A percentile compares a stretch with the other conserved stretches of the same genome.
Evolutionary conservation across 1,140 invertebrate genomes (phyloP).

Genomic region (Lamellibrachia luymesi): DNA sequence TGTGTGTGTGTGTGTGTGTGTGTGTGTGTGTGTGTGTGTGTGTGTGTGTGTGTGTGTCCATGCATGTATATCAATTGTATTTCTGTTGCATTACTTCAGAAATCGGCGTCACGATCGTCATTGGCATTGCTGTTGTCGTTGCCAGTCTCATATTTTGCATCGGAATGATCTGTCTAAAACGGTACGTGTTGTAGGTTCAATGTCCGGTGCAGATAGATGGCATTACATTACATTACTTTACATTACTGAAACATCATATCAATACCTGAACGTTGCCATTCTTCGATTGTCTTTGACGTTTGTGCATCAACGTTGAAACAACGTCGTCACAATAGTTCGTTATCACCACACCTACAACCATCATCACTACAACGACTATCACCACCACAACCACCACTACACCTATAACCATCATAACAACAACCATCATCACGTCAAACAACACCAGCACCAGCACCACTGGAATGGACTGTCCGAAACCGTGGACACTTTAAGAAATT

Average conservation of each 20-base stretch:
- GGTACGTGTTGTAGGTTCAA: background rate
- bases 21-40: constrained; percentile 18
- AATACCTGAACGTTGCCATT: no score
- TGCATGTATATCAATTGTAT: background rate
- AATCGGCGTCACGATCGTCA: background rate
- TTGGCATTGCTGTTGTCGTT: background rate
- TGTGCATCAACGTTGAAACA: no score
- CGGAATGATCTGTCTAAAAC: background rate
- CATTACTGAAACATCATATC: no score
- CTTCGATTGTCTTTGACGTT: no score
- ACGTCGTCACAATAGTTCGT: no score
- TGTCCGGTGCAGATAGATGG: no score
- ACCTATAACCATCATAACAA: background rate
- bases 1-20: constrained; percentile 17
- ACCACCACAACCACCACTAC: background rate
- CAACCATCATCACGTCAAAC: background rate
- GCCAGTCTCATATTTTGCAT: background rate
- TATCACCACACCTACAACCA: background rate
- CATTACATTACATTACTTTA: no score
- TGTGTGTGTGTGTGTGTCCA: constrained; percentile 17
- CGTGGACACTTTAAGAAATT: no score
- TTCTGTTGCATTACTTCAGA: background rate
- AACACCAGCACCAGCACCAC: background rate
- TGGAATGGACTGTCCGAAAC: no score
- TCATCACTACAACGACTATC: background rate